A percentile compares a stretch with the other conserved stretches of the same genome.
Evolutionary conservation across 2,797 vertebrate genomes (phyloP).

Genomic region (Spinus pinus): DNA sequence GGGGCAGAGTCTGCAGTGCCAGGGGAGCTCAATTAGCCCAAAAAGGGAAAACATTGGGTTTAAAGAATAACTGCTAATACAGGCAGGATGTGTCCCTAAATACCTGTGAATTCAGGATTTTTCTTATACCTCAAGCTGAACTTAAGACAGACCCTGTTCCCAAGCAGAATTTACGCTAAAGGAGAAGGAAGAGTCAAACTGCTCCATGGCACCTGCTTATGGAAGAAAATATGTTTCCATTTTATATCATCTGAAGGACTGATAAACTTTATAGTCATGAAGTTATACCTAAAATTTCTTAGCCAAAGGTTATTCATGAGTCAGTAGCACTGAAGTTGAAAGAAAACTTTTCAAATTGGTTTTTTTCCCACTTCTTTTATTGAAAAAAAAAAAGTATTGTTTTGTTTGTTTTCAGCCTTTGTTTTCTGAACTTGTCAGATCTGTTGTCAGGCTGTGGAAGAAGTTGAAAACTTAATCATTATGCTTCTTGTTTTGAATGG

Average conservation of each 20-base stretch:
- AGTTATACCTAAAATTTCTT: not conserved
- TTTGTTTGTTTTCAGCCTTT: not conserved
- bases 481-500: not conserved
- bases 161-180: not conserved
- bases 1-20: not conserved
- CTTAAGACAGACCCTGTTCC: not conserved
- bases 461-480: conserved; percentile 19
- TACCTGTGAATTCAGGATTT: not conserved
- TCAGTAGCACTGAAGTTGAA: not conserved
- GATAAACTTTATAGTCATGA: not conserved
- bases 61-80: not conserved
- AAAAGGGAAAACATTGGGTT: not conserved
- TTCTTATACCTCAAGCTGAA: not conserved
- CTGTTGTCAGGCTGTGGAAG: not conserved
- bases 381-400: not conserved
- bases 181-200: not conserved
- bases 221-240: not conserved
- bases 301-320: not conserved
- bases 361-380: not conserved
- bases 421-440: not conserved
- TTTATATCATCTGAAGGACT: not conserved
- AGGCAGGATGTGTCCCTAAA: not conserved
- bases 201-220: not conserved
- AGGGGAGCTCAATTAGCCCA: not conserved
- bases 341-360: not conserved